phyloP scores from a whole-genome alignment of 2,888 invertebrate genomes.

The Sarcophaga subvicina region DNA sequence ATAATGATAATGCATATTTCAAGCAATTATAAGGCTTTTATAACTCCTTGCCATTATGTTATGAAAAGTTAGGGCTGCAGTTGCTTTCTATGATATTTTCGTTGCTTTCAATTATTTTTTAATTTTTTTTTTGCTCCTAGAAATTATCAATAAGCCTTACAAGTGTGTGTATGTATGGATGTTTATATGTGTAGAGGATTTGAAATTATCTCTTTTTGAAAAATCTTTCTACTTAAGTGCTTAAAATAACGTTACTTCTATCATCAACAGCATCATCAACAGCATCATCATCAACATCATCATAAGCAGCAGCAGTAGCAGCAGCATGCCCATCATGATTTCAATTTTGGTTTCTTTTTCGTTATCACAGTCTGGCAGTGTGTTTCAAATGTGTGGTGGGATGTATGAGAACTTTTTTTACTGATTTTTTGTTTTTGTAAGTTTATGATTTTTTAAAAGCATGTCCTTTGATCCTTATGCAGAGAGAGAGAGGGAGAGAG shows the following conservation, averaged over 20 bases:
- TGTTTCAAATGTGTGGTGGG: not conserved
- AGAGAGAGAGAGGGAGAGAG: not conserved
- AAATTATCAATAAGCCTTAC: conserved; percentile 61
- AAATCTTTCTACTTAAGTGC: conserved; percentile 64
- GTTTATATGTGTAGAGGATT: conserved; percentile 51
- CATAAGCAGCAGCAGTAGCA: conserved; percentile 11
- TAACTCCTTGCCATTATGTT: not conserved
- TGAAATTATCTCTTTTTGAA: conserved; percentile 51
- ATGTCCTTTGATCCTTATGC: conserved; percentile 55
- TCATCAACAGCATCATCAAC: conserved; percentile 24
- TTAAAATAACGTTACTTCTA: conserved; percentile 64
- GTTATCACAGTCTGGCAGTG: not conserved
- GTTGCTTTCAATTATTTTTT: not conserved
- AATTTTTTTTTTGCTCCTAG: not conserved
- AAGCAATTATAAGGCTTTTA: conserved; percentile 44
- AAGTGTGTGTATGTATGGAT: not conserved
- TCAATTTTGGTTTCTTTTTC: not conserved
- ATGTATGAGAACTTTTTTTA: conserved; percentile 1
- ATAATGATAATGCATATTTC: conserved; percentile 33
- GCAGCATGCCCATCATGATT: not conserved
- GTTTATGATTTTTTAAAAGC: conserved; percentile 61
- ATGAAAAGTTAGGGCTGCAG: not conserved
- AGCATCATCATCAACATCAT: not conserved
- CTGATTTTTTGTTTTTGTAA: conserved; percentile 18
- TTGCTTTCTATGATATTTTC: not conserved